phyloP scores from a whole-genome alignment of 92 coral and sea anemone species.

The Pocillopora meandrina region DNA sequence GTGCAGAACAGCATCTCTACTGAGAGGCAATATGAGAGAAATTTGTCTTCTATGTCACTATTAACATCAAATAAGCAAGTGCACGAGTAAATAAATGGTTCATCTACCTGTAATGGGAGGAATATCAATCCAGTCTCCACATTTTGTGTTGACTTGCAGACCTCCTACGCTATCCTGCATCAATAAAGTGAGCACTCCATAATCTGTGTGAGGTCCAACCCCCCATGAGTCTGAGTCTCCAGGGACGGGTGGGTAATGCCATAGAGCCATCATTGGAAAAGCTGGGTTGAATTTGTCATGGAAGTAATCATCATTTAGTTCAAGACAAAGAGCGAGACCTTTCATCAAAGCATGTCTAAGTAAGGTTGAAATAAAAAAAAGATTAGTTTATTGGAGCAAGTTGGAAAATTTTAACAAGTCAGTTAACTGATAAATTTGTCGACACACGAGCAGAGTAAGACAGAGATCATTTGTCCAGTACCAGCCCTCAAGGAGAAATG shows the following conservation, averaged over 20 bases:
- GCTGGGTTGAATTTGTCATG: slow-evolving; percentile 42
- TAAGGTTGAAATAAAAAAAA: not conserved
- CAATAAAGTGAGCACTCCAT: slow-evolving; percentile 75
- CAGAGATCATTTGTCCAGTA: not conserved
- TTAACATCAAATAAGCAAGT: too few relatives aligned
- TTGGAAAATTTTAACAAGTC: not conserved
- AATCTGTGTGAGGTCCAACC: slow-evolving; percentile 86
- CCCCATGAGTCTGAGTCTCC: slow-evolving; percentile 71
- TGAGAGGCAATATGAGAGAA: not conserved
- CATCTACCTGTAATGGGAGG: slow-evolving; percentile 67
- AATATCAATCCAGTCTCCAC: slow-evolving; percentile 74
- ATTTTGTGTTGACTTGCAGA: slow-evolving; percentile 65
- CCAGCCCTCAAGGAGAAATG: not conserved
- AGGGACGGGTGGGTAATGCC: slow-evolving; percentile 81
- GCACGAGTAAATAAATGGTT: too few relatives aligned
- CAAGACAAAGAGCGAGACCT: slow-evolving; percentile 56
- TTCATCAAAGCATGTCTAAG: slow-evolving; percentile 53
- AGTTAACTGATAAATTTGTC: not conserved
- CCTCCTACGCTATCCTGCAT: slow-evolving; percentile 90
- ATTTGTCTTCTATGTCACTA: too few relatives aligned
- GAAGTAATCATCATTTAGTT: slow-evolving; percentile 40
- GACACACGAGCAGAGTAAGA: too few relatives aligned
- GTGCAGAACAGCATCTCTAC: too few relatives aligned
- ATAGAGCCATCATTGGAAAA: slow-evolving; percentile 65
- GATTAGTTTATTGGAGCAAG: not conserved